Evolutionary conservation across 64 coral and sea anemone species (phyloP).

Genomic region (Stichodactyla helianthus): DNA sequence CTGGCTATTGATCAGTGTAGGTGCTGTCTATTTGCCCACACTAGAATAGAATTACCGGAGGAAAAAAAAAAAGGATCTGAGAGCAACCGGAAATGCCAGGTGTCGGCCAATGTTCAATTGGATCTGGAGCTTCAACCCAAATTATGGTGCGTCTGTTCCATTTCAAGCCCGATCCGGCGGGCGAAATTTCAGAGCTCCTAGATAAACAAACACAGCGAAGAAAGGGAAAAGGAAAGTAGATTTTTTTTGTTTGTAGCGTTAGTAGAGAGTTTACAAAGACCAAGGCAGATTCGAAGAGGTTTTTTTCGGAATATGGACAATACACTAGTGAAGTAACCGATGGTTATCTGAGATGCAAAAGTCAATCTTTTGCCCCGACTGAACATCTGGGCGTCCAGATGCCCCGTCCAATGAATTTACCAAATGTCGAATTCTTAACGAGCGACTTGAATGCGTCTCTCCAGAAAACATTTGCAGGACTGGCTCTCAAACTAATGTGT

Average conservation of each 20-base stretch:
- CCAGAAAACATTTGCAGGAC: not conserved
- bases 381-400: conserved; percentile 20
- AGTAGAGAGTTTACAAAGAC: not conserved
- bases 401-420: conserved; percentile 3
- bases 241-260: not conserved
- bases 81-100: not conserved
- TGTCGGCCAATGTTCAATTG: not conserved
- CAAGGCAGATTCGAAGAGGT: not conserved
- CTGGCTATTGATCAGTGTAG: not conserved
- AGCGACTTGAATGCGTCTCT: not conserved
- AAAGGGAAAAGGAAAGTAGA: not conserved
- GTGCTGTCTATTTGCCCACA: not conserved
- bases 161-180: not conserved
- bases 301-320: not conserved
- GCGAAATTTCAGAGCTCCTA: not conserved
- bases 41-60: not conserved
- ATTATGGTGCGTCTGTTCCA: not conserved
- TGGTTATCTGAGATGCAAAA: conserved; percentile 3
- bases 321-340: not conserved
- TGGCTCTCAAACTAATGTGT: not conserved
- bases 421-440: conserved; percentile 14
- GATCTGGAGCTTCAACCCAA: not conserved
- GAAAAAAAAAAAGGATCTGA: not conserved
- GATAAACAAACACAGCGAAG: not conserved
- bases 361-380: not conserved